These are phyloP conservation scores for Pteruthius melanotis DNA, from an alignment of 2,113 vertebrate species.

Conservation along the genomic window DNA sequence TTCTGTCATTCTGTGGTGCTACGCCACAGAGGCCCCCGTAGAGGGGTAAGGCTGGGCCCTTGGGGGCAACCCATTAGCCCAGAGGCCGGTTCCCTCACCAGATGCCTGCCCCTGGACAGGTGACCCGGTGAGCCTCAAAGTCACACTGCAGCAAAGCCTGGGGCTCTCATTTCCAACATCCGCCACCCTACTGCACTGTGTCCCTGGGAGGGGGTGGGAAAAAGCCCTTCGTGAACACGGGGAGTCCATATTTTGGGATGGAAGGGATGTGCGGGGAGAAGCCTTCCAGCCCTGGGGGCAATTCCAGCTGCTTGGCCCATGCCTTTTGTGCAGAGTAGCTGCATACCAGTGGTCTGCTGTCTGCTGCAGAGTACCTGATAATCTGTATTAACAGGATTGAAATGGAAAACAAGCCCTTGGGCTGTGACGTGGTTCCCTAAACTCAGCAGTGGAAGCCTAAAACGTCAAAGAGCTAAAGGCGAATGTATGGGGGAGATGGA, in stretches of 20 bases:
- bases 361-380: not conserved
- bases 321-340: not conserved
- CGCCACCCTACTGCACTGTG: rapidly evolving
- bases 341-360: rapidly evolving
- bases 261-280: not conserved
- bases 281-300: not conserved
- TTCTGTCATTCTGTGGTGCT: not conserved
- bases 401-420: not conserved
- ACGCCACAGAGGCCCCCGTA: not conserved
- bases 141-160: not conserved
- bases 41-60: too few species aligned
- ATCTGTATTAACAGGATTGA: not conserved
- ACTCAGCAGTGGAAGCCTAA: not conserved
- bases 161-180: not conserved
- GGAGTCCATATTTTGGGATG: not conserved
- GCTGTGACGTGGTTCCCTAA: not conserved
- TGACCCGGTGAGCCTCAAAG: not conserved
- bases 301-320: not conserved
- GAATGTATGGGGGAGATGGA: not conserved
- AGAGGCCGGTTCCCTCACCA: not conserved
- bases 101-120: too few species aligned
- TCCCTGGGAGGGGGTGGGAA: not conserved
- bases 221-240: not conserved
- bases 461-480: not conserved
- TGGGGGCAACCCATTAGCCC: not conserved